Evolutionary conservation across 1,140 invertebrate genomes (phyloP).

Genomic region (Streblospio benedicti): DNA sequence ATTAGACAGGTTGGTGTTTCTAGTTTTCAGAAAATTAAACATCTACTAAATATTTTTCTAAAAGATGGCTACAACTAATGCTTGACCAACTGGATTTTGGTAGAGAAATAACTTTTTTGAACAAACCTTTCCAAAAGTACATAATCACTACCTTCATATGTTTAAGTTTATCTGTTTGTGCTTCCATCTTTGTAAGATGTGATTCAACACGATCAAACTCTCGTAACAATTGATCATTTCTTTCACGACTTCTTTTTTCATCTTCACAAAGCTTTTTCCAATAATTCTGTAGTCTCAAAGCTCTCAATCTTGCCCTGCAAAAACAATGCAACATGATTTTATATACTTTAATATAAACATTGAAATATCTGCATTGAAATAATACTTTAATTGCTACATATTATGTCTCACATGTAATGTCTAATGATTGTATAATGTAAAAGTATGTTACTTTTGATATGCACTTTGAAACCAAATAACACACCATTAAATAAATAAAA

Average conservation of each 20-base stretch:
- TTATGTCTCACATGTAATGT: too few species aligned
- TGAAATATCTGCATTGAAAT: too few species aligned
- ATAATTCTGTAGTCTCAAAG: slow-evolving; percentile 32
- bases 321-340: too few species aligned
- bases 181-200: slow-evolving; percentile 27
- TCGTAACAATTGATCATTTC: slow-evolving; percentile 35
- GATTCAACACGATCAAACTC: slow-evolving; percentile 38
- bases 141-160: slow-evolving; percentile 29
- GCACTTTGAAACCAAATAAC: too few species aligned
- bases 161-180: slow-evolving; percentile 33
- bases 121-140: neutral
- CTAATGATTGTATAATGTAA: too few species aligned
- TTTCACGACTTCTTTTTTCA: slow-evolving; percentile 32
- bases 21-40: neutral
- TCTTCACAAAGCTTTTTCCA: slow-evolving; percentile 43
- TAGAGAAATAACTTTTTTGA: neutral
- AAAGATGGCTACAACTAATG: neutral
- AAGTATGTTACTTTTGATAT: too few species aligned
- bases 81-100: neutral
- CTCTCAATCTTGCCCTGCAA: slow-evolving; percentile 33
- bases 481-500: too few species aligned
- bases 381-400: too few species aligned
- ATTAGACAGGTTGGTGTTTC: neutral
- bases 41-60: neutral
- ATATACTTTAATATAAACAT: too few species aligned